Evolutionary conservation across 1,140 invertebrate genomes (phyloP), one percentile per base, ranked within the genome.

Genomic region (Euwallacea fornicatus): DNA sequence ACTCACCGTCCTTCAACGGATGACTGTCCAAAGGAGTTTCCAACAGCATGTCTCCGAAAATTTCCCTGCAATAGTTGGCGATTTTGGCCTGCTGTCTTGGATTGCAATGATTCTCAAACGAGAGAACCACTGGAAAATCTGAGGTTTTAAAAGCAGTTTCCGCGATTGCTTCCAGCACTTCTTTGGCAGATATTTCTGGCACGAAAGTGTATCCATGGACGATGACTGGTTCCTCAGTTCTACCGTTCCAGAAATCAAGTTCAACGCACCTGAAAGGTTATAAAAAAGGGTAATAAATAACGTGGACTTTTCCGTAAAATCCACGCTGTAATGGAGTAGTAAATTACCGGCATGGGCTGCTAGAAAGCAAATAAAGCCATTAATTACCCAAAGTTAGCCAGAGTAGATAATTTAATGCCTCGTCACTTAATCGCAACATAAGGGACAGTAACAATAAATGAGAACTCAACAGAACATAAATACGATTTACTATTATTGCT

Each of bases 101-200:
- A 83, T 97, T 98, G 84, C 97, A 98, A 83, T 98, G 97, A 83
- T 98, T 98, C 86, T 98, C 97, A 84, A 99, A 98, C 73, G 96
- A 98, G 67, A 98, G 88, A 77, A 97, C 89, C 41, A 99, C 95
- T 66, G 97, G 97, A 85, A 90, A 98, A 75, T 98, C 94, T 13
- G 95, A 98, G 21, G 96, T 98, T 86, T 98, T 98, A 85, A 99
- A 99, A 76, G 97, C 97, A 83, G 92, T 93, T 81, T 98, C 96
- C 55, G 95, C 94, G 78, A 98, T 98, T 58, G 96, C 96, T 84
- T 98, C 95, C 76, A 98, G 88, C 6, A 98, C 96, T 82, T 99
- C 96, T 82, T 93, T 95, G 64, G 96, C 96, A 76, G 89, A 90
- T 74, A 98, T 94, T 83, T 98, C 96, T 69, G 95, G 96, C 75